Percentiles rank a stretch among this genome's conserved stretches.
These are phyloP conservation scores for Argopecten irradians DNA, from an alignment of 1,140 invertebrate genomes.

Conservation along the genomic window DNA sequence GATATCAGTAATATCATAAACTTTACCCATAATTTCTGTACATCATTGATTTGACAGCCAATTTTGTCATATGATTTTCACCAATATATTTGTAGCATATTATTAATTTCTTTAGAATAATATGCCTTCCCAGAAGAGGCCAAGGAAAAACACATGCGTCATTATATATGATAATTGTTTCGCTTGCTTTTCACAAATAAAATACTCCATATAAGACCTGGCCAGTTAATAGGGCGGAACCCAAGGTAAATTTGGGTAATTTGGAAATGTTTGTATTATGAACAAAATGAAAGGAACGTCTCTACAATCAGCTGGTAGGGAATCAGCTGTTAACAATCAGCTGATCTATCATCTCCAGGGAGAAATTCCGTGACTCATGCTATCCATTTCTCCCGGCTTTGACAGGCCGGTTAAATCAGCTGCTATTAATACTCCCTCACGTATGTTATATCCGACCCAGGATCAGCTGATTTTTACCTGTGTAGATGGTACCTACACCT, in stretches of 20 bases:
- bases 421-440: not conserved
- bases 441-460: not conserved
- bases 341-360: not conserved
- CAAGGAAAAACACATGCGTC: not conserved
- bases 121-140: not conserved
- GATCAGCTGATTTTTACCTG: conserved; percentile 2
- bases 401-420: not conserved
- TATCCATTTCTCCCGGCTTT: not conserved
- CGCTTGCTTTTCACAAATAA: not conserved
- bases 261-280: not conserved
- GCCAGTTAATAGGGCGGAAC: not conserved
- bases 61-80: too few relatives aligned
- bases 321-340: not conserved
- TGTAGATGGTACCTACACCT: not conserved
- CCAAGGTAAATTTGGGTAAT: not conserved
- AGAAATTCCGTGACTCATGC: not conserved
- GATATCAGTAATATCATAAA: too few relatives aligned
- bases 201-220: not conserved
- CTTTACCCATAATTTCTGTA: too few relatives aligned
- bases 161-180: too few relatives aligned
- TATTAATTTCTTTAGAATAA: too few relatives aligned
- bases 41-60: too few relatives aligned
- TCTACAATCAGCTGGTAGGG: not conserved
- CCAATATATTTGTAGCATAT: too few relatives aligned
- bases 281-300: not conserved